These are phyloP conservation scores for Drosophila pruinosa DNA, from an alignment of 1,140 invertebrate species.

Conservation along the genomic window DNA sequence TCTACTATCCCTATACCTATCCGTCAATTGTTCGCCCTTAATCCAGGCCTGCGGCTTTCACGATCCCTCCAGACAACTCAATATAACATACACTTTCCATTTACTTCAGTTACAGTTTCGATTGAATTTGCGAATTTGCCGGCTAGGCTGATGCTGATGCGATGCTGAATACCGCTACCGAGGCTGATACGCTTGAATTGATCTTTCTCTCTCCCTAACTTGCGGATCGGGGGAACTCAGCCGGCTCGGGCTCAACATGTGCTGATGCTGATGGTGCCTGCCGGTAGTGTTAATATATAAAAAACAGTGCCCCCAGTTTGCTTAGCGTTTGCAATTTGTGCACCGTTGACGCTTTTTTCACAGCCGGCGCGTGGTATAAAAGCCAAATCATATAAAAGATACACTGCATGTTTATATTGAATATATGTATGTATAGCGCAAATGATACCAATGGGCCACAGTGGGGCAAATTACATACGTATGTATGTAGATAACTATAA, in stretches of 20 bases:
- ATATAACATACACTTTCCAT: constrained; percentile 50
- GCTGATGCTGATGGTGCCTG: background rate
- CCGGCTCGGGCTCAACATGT: background rate
- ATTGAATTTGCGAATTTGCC: constrained; percentile 44
- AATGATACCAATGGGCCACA: constrained; percentile 31
- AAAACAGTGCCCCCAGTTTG: constrained; percentile 52
- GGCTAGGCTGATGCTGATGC: constrained; percentile 7
- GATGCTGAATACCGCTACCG: too few species aligned
- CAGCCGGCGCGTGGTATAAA: constrained; percentile 60
- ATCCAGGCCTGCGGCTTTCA: constrained; percentile 65
- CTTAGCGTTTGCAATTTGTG: constrained; percentile 32
- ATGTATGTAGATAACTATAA: background rate
- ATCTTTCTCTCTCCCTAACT: constrained; percentile 31
- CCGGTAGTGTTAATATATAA: constrained; percentile 62
- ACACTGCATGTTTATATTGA: constrained; percentile 70
- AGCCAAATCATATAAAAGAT: constrained; percentile 69
- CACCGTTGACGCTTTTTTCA: constrained; percentile 73
- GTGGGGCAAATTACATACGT: constrained; percentile 32
- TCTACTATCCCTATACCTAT: constrained; percentile 21
- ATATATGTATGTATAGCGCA: constrained; percentile 28
- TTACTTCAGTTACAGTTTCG: constrained; percentile 63
- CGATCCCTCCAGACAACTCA: constrained; percentile 51
- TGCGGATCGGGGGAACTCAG: constrained; percentile 17
- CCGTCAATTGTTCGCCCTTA: constrained; percentile 56
- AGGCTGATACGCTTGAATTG: constrained; percentile 50